These are phyloP conservation scores for Felis catus DNA, from an alignment of 2,113 vertebrate genomes.

Conservation along the genomic window DNA sequence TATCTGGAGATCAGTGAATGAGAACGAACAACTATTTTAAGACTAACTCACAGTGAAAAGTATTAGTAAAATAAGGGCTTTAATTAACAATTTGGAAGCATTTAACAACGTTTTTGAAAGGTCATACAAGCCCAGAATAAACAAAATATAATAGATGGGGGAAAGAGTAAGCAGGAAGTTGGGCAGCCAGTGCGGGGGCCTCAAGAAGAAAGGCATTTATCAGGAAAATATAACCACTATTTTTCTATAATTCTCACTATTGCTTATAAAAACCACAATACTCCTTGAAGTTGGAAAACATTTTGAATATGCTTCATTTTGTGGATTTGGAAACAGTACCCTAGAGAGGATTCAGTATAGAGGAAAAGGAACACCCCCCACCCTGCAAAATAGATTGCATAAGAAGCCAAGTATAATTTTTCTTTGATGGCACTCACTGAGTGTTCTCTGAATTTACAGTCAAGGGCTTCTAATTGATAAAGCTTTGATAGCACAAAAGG, in stretches of 20 bases:
- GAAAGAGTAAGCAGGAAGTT: conserved; percentile 24
- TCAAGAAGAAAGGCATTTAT: conserved; percentile 36
- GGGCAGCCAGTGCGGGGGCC: not conserved
- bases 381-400: not conserved
- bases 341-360: conserved; percentile 55
- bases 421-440: conserved; percentile 72
- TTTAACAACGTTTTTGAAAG: conserved; percentile 37
- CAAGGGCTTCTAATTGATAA: conserved; percentile 71
- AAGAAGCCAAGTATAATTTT: conserved; percentile 68
- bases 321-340: conserved; percentile 59
- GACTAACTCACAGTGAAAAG: conserved; percentile 5
- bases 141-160: not conserved
- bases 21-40: conserved; percentile 26
- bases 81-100: conserved; percentile 32
- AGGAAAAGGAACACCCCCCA: not conserved
- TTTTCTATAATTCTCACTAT: conserved; percentile 47
- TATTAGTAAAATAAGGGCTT: not conserved
- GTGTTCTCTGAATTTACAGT: conserved; percentile 74
- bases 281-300: conserved; percentile 57
- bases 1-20: not conserved
- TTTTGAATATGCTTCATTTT: conserved; percentile 59
- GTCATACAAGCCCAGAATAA: not conserved
- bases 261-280: conserved; percentile 50
- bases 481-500: conserved; percentile 76
- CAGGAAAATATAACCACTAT: conserved; percentile 36